A percentile compares a stretch with the other conserved stretches of the same genome.
These are phyloP conservation scores for Phoxinus phoxinus DNA, from an alignment of 2,113 vertebrate species.

Conservation along the genomic window DNA sequence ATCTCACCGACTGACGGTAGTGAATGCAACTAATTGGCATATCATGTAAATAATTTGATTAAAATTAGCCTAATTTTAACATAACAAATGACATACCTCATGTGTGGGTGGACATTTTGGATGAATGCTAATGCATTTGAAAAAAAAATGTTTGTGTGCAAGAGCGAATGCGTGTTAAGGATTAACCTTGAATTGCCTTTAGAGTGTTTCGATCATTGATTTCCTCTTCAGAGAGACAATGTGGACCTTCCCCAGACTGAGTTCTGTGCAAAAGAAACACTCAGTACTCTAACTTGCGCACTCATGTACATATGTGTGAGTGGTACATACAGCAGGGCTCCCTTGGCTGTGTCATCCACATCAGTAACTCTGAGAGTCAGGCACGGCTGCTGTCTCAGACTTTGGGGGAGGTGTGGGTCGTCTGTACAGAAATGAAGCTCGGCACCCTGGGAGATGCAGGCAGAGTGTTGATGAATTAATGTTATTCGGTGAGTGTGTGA, in stretches of 20 bases:
- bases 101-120: neutral
- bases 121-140: neutral
- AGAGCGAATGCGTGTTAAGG: neutral
- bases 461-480: slow-evolving; percentile 20
- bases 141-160: neutral
- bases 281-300: neutral
- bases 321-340: slow-evolving; percentile 74
- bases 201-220: slow-evolving; percentile 31
- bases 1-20: neutral
- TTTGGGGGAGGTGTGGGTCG: slow-evolving; percentile 78
- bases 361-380: slow-evolving; percentile 76
- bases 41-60: neutral
- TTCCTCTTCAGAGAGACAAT: slow-evolving; percentile 44
- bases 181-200: slow-evolving; percentile 50
- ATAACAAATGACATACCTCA: neutral
- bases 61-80: neutral
- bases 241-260: slow-evolving; percentile 33
- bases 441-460: slow-evolving; percentile 72
- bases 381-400: slow-evolving; percentile 71
- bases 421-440: slow-evolving; percentile 78
- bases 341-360: slow-evolving; percentile 75
- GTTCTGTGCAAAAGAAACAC: slow-evolving; percentile 29
- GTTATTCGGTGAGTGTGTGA: slow-evolving; percentile 23
- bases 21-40: neutral
- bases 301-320: neutral